Conservation (phyloP, 2,888 invertebrate genomes). For the Melikaiella ostensackeni region DNA sequence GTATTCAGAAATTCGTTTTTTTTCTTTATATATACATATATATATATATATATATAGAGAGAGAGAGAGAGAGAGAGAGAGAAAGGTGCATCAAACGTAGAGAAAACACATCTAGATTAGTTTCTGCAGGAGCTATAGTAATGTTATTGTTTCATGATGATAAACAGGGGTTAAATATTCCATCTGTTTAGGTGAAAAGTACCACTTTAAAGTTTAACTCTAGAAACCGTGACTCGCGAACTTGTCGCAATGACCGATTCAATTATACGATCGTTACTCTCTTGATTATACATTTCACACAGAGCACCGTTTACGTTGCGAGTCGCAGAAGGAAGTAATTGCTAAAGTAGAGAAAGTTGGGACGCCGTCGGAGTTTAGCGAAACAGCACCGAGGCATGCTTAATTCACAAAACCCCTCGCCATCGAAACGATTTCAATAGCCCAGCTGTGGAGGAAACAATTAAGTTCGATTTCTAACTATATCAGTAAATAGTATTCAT, state of each 20-base stretch:
- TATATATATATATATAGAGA: too few species aligned
- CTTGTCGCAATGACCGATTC: slow-evolving; percentile 54
- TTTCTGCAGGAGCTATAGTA: neutral
- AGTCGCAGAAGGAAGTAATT: slow-evolving; percentile 52
- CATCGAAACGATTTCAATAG: slow-evolving; percentile 19
- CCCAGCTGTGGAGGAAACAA: slow-evolving; percentile 2
- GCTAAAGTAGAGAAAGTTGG: slow-evolving; percentile 22
- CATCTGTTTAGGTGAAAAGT: neutral
- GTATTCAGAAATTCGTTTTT: too few species aligned
- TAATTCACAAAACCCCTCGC: slow-evolving; percentile 21
- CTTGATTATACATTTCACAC: slow-evolving; percentile 55
- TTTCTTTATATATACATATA: too few species aligned
- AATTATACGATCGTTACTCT: slow-evolving; percentile 58
- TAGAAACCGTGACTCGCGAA: slow-evolving; percentile 32
- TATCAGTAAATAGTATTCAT: neutral
- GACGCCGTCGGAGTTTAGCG: neutral
- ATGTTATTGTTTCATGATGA: neutral
- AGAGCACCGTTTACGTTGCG: slow-evolving; percentile 37
- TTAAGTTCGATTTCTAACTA: neutral
- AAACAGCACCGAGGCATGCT: neutral
- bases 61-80: neutral
- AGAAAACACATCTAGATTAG: neutral
- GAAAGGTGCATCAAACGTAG: neutral
- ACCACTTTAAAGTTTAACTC: slow-evolving; percentile 20
- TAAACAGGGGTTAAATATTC: neutral